A percentile compares a stretch with the other conserved stretches of the same genome.
These are phyloP conservation scores for Tauraco erythrolophus DNA, from an alignment of 2,113 vertebrate genomes.

Conservation along the genomic window DNA sequence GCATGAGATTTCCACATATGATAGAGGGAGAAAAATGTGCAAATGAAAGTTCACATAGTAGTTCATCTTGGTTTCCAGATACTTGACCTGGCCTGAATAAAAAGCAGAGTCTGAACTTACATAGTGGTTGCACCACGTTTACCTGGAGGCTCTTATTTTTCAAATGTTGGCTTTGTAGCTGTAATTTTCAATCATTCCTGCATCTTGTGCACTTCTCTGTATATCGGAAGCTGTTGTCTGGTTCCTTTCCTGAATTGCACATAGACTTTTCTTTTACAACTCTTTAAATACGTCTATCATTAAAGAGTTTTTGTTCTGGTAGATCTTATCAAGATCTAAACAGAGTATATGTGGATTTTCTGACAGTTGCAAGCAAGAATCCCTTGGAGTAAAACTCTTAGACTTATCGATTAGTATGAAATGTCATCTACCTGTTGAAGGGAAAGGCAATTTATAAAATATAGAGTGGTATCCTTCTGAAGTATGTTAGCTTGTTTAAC, in stretches of 20 bases:
- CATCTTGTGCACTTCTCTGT: not conserved
- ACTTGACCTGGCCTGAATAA: not conserved
- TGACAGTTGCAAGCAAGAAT: not conserved
- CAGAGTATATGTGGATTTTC: not conserved
- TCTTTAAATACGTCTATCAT: not conserved
- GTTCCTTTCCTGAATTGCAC: not conserved
- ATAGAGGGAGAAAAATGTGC: not conserved
- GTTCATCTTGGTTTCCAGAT: not conserved
- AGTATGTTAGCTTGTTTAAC: not conserved
- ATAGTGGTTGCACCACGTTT: accelerated
- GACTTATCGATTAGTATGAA: not conserved
- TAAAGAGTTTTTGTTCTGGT: not conserved
- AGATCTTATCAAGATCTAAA: not conserved
- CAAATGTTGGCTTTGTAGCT: not conserved
- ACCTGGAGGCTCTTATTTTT: not conserved
- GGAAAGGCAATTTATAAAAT: not conserved
- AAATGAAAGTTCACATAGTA: not conserved
- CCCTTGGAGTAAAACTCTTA: not conserved
- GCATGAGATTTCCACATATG: not conserved
- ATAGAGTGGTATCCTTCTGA: not conserved
- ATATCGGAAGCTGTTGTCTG: not conserved
- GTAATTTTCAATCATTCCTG: not conserved
- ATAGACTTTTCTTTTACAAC: not conserved
- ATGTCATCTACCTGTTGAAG: not conserved
- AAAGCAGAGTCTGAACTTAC: not conserved